Conservation (phyloP, 2,113 vertebrate species). For the Alethe castanea region DNA sequence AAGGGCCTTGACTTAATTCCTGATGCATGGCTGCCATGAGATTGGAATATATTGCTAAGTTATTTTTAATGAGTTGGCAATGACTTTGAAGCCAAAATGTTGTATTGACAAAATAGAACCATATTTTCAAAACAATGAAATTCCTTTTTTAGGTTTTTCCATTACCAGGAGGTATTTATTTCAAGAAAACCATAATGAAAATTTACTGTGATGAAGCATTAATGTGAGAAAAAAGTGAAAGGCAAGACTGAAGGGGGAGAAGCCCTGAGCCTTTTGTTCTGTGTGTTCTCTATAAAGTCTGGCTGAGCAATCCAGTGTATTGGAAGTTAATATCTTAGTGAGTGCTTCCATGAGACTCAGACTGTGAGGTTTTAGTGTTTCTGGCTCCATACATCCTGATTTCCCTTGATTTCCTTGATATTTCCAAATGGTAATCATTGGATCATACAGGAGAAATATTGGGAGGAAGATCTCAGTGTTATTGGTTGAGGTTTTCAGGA, state of each 20-base stretch:
- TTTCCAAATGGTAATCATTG: neutral
- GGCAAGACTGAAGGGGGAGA: neutral
- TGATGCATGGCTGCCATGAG: neutral
- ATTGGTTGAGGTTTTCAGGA: neutral
- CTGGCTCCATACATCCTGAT: neutral
- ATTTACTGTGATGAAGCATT: neutral
- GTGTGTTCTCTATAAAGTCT: neutral
- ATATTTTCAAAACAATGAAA: neutral
- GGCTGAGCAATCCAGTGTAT: neutral
- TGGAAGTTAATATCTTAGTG: neutral
- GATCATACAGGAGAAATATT: neutral
- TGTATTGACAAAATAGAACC: neutral
- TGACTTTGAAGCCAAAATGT: neutral
- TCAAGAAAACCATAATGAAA: neutral
- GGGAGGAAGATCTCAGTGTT: neutral
- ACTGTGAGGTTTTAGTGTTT: neutral
- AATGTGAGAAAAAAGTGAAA: neutral
- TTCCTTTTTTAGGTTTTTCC: neutral
- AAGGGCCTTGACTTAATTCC: neutral
- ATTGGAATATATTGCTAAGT: neutral
- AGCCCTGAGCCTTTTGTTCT: neutral
- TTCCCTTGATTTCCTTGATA: neutral
- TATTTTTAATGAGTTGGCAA: neutral
- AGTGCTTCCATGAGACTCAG: accelerated
- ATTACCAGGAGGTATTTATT: neutral